Conservation (phyloP, 2,113 vertebrate genomes). For the Diadophis punctatus region DNA sequence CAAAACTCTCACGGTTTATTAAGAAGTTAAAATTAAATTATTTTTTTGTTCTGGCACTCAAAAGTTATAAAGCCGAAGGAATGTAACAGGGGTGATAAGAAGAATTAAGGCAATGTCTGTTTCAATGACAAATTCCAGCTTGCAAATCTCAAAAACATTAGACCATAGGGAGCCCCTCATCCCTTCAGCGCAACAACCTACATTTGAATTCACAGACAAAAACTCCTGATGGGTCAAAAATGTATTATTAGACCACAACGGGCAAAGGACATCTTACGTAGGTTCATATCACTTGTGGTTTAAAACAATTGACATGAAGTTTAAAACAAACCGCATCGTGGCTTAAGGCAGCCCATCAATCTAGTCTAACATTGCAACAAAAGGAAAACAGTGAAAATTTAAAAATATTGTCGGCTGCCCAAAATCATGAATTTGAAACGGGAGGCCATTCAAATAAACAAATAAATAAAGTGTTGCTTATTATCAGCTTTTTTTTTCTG, state of each 20-base stretch:
- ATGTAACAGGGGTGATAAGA: neutral
- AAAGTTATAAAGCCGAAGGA: neutral
- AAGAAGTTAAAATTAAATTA: neutral
- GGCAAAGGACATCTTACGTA: neutral
- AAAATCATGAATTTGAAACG: neutral
- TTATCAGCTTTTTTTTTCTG: neutral
- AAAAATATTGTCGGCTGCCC: neutral
- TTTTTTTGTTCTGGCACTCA: neutral
- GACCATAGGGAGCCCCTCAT: neutral
- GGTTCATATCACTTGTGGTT: neutral
- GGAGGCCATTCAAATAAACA: neutral
- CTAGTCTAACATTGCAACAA: neutral
- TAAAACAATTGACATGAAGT: neutral
- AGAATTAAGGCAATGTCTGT: neutral
- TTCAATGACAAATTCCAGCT: neutral
- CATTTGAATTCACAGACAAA: neutral
- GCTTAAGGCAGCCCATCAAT: neutral
- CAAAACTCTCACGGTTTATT: neutral
- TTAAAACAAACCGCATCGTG: neutral
- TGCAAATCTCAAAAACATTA: neutral
- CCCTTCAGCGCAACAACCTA: neutral
- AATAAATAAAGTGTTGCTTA: neutral
- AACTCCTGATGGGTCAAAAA: neutral
- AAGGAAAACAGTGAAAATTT: neutral
- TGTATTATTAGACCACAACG: neutral